These are phyloP conservation scores for Habroteleia sp. DNA, from an alignment of 2,888 invertebrate genomes.

Conservation along the genomic window DNA sequence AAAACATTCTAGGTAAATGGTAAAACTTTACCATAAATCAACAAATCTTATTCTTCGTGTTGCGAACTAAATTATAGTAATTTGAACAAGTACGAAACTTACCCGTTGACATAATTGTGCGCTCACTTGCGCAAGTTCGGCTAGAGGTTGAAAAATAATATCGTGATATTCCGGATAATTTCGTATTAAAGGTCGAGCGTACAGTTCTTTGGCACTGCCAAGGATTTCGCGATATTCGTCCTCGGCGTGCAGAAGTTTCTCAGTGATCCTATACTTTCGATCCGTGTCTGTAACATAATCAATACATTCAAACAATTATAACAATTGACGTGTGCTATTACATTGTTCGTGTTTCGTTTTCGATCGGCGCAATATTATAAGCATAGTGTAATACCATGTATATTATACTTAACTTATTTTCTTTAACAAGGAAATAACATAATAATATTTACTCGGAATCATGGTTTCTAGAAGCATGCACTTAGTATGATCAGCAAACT, in stretches of 20 bases:
- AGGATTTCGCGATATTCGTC: slow-evolving; percentile 82
- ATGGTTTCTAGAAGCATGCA: too few relatives aligned
- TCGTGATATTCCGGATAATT: slow-evolving; percentile 78
- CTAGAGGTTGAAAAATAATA: slow-evolving; percentile 77
- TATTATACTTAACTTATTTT: too few relatives aligned
- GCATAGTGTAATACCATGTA: too few relatives aligned
- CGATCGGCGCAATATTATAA: not conserved
- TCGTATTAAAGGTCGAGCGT: slow-evolving; percentile 83
- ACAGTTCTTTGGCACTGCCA: slow-evolving; percentile 85
- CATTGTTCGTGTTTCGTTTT: not conserved
- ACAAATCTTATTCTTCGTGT: slow-evolving; percentile 31
- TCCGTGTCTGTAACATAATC: slow-evolving; percentile 75
- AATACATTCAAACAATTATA: slow-evolving; percentile 34
- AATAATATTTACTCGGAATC: not conserved
- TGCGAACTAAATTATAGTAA: slow-evolving; percentile 41
- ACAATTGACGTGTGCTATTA: slow-evolving; percentile 26
- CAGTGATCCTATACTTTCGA: slow-evolving; percentile 79
- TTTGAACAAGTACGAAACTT: slow-evolving; percentile 66
- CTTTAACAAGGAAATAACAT: too few relatives aligned
- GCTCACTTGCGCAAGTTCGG: slow-evolving; percentile 74
- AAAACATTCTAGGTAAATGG: slow-evolving; percentile 25
- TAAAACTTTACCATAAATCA: slow-evolving; percentile 44
- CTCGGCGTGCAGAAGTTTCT: slow-evolving; percentile 80
- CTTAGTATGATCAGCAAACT: too few relatives aligned
- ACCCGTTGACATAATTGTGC: slow-evolving; percentile 76